Base-by-base conservation (phyloP, 1,140 invertebrate genomes). In the Drosophila sturtevanti region DNA sequence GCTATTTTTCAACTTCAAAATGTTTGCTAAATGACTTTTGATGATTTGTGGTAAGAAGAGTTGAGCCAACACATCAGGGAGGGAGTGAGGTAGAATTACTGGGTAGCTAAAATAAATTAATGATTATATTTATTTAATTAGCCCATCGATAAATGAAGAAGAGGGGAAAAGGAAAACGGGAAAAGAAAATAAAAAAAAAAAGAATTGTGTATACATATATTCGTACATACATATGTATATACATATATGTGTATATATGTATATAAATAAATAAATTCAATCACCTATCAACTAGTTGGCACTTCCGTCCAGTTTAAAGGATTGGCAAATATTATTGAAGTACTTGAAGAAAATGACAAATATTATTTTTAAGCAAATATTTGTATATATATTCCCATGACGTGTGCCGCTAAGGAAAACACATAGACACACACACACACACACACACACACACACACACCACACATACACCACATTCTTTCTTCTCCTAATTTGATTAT, bases 11-110 rank as follows among this genome's bases (percentile, higher is more conserved):
- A 89, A 89, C 84, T 80, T 89, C 84, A 89, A 89, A 48, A 89
- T 89, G 84, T 89, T 87, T 89, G 84, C 84, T 89, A 89, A 89
- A 89, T 89, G 84, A 89, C 84, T 89, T 89, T 89, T 89, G 84
- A 89, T 89, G 84, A 89, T 89, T 89, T 89, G 84, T 89, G 85
- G 84, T 79, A 69, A 79, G 54, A 61, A 11, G 59, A 48, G 21
- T 37, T 18, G 35, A 54, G 16, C 9, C 65, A 34, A 44, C 27
- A 37, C 55, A 52, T 61, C 60, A 70, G 73, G 81, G 77, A 70
- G 72, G 56, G 52, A 61, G 24, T 18, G 55, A 24, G 27, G 27
- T 31, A 31, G 27, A 31, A 31, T 51, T 31, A 63, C 66, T 35
- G 70, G 78, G 60, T 76, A 59, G 37, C 68, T 72, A 82, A 78